A percentile compares a stretch with the other conserved stretches of the same genome.
phyloP scores from a whole-genome alignment of 1,140 invertebrate species.

The Nebria ingens region DNA sequence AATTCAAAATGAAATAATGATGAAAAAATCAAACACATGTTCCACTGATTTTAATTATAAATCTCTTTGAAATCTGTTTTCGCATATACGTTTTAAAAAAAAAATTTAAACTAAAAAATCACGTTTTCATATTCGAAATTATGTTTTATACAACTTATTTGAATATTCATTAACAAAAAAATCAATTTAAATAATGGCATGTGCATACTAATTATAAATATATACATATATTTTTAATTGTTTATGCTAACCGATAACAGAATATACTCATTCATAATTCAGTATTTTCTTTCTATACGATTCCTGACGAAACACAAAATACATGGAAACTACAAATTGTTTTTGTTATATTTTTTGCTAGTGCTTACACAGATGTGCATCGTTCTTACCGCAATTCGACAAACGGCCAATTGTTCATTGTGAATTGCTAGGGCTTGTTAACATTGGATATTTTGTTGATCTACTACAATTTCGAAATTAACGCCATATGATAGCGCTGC shows the following conservation, averaged over 20 bases:
- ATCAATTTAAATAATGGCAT: constrained; percentile 5
- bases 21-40: neutral
- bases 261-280: neutral
- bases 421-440: too few relatives aligned
- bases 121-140: neutral
- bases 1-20: neutral
- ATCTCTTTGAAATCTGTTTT: neutral
- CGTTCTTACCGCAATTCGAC: too few relatives aligned
- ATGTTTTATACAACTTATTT: neutral
- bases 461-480: too few relatives aligned
- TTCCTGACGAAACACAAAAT: neutral
- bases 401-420: too few relatives aligned
- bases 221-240: neutral
- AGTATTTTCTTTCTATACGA: neutral
- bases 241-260: neutral
- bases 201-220: neutral
- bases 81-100: neutral
- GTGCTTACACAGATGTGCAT: too few relatives aligned
- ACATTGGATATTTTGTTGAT: too few relatives aligned
- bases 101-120: neutral
- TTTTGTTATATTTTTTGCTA: too few relatives aligned
- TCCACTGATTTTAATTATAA: neutral
- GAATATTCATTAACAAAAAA: constrained; percentile 1
- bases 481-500: too few relatives aligned
- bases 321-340: too few relatives aligned